Evolutionary conservation across 2,113 vertebrate species (phyloP).

Genomic region (Pleuronectes platessa): DNA sequence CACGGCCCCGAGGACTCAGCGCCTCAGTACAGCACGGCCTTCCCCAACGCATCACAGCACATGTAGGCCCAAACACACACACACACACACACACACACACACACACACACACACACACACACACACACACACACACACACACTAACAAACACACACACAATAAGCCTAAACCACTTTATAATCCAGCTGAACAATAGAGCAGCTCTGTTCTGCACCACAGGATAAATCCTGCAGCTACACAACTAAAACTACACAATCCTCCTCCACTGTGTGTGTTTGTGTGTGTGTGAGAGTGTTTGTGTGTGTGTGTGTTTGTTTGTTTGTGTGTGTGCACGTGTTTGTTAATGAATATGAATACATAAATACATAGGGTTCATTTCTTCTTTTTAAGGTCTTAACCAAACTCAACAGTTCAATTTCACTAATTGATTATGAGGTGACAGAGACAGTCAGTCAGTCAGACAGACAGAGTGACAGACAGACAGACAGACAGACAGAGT

Average conservation of each 20-base stretch:
- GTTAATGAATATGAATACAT: neutral
- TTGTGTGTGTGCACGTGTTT: no score
- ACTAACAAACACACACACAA: no score
- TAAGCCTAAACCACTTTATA: constrained; percentile 31
- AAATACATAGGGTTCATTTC: neutral
- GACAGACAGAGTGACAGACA: no score
- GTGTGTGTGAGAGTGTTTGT: neutral
- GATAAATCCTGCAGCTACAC: neutral
- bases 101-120: neutral
- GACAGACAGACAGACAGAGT: no score
- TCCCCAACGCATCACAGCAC: constrained; percentile 96
- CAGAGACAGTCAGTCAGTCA: no score
- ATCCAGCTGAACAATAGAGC: constrained; percentile 58
- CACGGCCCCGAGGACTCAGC: constrained; percentile 95
- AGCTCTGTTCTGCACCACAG: constrained; percentile 40
- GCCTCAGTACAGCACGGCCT: constrained; percentile 91
- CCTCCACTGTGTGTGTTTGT: neutral
- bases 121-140: no score
- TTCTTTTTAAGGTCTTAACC: no score
- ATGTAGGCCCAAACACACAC: constrained; percentile 84
- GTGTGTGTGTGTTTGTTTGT: neutral
- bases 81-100: constrained; percentile 8
- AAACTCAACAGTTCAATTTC: no score
- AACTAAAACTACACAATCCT: constrained; percentile 19
- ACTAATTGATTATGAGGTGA: no score